Conservation (phyloP, 1,140 invertebrate species). For the Drosophila dunni region DNA sequence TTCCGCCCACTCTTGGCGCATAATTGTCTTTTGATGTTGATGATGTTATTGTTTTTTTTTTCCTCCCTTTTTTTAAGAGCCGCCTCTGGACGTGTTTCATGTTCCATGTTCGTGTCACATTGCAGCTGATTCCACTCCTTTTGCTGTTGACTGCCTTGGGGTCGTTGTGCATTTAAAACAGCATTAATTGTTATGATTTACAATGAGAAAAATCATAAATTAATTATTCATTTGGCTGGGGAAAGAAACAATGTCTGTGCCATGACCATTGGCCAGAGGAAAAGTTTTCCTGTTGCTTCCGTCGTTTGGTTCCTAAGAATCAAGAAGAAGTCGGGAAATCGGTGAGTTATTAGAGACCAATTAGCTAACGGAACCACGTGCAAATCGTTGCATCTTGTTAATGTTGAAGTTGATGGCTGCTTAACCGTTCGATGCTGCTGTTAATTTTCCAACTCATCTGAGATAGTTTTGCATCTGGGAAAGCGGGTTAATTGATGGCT, state of each 20-base stretch:
- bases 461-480: conserved; percentile 53
- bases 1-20: conserved; percentile 33
- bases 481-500: conserved; percentile 82
- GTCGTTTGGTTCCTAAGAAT: conserved; percentile 10
- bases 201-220: conserved; percentile 79
- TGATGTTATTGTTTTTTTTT: conserved; percentile 20
- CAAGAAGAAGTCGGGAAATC: not conserved
- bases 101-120: conserved; percentile 44
- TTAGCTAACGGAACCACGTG: conserved; percentile 83
- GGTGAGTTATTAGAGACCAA: conserved; percentile 55
- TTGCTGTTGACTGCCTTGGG: conserved; percentile 2
- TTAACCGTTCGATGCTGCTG: conserved; percentile 40
- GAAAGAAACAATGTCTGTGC: conserved; percentile 11
- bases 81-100: conserved; percentile 28
- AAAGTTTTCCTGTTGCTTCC: conserved; percentile 37
- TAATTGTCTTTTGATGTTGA: conserved; percentile 78
- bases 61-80: not conserved
- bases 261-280: conserved; percentile 12
- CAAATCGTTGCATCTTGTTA: conserved; percentile 71
- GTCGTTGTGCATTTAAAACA: conserved; percentile 55
- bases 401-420: conserved; percentile 26
- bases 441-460: conserved; percentile 37
- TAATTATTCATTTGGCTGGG: conserved; percentile 71
- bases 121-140: conserved; percentile 4
- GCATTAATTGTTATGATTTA: conserved; percentile 83